These are phyloP conservation scores for Daktulosphaira vitifoliae DNA, from an alignment of 1,140 invertebrate species.

Conservation along the genomic window DNA sequence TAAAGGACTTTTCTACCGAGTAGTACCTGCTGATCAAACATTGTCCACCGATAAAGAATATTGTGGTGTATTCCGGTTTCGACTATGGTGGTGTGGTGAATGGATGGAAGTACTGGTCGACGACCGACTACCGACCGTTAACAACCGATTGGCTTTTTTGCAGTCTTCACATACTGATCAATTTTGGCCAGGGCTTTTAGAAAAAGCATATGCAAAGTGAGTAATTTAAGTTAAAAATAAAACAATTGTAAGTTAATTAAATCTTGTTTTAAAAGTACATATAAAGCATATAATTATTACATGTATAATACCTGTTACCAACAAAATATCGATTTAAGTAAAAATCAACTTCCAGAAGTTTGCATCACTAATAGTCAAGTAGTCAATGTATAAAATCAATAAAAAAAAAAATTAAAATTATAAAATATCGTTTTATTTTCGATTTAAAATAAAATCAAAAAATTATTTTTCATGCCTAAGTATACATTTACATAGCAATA, in stretches of 20 bases:
- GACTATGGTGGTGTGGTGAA: constrained; percentile 90
- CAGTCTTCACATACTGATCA: constrained; percentile 78
- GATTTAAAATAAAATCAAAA: no score
- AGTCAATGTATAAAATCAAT: no score
- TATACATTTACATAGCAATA: no score
- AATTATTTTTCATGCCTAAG: no score
- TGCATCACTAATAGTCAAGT: no score
- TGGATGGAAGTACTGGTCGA: constrained; percentile 95
- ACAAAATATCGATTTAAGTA: no score
- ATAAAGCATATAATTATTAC: no score
- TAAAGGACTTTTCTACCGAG: constrained; percentile 85
- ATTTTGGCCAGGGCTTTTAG: constrained; percentile 90
- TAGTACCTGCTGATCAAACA: constrained; percentile 93
- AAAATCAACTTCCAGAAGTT: no score
- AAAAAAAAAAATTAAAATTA: no score
- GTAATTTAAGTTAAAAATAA: constrained; percentile 41
- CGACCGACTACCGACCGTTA: constrained; percentile 87
- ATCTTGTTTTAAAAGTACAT: background rate
- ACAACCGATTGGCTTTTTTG: constrained; percentile 83
- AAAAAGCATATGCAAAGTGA: constrained; percentile 98
- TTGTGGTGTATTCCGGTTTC: constrained; percentile 82
- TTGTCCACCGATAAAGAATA: constrained; percentile 49
- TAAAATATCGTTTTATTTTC: no score
- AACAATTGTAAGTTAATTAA: background rate
- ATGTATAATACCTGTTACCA: no score